Evolutionary conservation across 2,797 vertebrate species (phyloP), one percentile per base, ranked within the genome.

Genomic region (Buphagus erythrorhynchus): DNA sequence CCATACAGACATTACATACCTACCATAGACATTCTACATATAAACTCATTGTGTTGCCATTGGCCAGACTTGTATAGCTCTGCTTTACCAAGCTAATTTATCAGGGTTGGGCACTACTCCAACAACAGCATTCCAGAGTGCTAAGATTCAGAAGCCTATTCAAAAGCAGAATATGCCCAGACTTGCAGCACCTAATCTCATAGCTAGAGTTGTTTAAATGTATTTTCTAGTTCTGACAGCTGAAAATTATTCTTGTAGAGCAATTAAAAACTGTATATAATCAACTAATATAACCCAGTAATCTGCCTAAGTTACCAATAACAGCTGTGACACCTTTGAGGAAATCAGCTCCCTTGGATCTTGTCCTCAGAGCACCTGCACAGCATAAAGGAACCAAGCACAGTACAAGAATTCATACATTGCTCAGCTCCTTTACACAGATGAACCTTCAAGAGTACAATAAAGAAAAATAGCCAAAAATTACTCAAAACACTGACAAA

Each of bases 121-220:
- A 87, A 26, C 35, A 78, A 26, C 7, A 40, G 42, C 31, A 63
- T 61, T 65, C 17, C 66, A 79, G 46, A 74, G 29, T 31, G 25
- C 75, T 24, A 42, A 52, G 31, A 66, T 63, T 62, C 68, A 69
- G 72, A 80, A 61, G 16, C 61, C 11, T 38, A 35, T 29, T 73
- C 19, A 38, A 29, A 65, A 79, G 19, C 3, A 11, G 31, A 75
- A 51, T 21, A 63, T 0, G 0, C 13, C 18, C 8, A 71, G 29
- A 45, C 9, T 49, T 46, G 31, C 31, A 76, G 59, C 36, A 73
- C 25, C 36, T 52, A 11, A 22, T 49, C 45, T 73, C 42, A 16
- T 24, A 61, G 22, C 22, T 45, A 13, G 29, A 61, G 26, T 7
- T 29, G 22, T 40, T 88, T 20, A 54, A 65, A 49, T 42, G 2